phyloP scores from a whole-genome alignment of 2,888 invertebrate genomes.

The Helicoverpa assulta region DNA sequence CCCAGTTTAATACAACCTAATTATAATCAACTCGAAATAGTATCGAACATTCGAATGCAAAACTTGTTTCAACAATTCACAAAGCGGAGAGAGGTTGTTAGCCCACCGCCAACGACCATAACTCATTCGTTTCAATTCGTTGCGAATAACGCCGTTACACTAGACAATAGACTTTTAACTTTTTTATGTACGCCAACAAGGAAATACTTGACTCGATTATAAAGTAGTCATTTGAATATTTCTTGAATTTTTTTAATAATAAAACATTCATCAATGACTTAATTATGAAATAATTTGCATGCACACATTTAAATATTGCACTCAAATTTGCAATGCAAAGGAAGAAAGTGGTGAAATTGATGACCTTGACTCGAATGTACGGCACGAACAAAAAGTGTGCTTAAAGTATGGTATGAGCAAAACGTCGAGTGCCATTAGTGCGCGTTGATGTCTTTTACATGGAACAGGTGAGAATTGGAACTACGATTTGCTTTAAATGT shows the following conservation, averaged over 20 bases:
- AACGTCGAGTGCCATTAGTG: conserved; percentile 38
- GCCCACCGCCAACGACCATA: conserved; percentile 30
- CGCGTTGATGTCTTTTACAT: conserved; percentile 76
- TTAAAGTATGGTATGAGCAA: conserved; percentile 30
- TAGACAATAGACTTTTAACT: conserved; percentile 42
- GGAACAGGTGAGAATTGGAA: conserved; percentile 16
- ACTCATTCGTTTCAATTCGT: conserved; percentile 40
- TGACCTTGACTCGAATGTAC: conserved; percentile 61
- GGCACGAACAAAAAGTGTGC: conserved; percentile 25
- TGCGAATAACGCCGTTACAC: conserved; percentile 24
- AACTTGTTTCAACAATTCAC: conserved; percentile 33
- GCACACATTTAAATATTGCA: conserved; percentile 10
- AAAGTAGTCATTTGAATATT: conserved; percentile 11
- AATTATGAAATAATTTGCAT: conserved; percentile 12
- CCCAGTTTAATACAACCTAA: not conserved
- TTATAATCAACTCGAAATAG: conserved; percentile 14
- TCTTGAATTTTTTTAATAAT: conserved; percentile 14
- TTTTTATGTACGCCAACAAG: conserved; percentile 31
- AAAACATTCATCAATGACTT: conserved; percentile 2
- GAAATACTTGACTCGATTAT: conserved; percentile 31
- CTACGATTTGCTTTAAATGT: conserved; percentile 19
- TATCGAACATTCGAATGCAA: conserved; percentile 10
- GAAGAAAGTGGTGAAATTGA: conserved; percentile 61
- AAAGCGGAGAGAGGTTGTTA: conserved; percentile 38
- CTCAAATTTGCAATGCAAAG: conserved; percentile 37